These are phyloP conservation scores for Protophormia terraenovae DNA, from an alignment of 2,888 invertebrate species.

Conservation along the genomic window DNA sequence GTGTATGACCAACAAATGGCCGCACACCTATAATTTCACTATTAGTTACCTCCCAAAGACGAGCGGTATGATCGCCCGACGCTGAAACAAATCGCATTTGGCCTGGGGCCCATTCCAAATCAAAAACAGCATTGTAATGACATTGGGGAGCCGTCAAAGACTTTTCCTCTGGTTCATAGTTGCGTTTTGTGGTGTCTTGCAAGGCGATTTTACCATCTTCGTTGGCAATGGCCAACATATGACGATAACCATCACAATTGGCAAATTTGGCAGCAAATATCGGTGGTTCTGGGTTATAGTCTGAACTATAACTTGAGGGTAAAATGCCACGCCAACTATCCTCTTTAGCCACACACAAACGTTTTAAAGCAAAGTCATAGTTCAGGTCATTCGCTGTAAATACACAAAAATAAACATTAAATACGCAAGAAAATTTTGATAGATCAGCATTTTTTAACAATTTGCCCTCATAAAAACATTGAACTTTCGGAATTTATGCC, in stretches of 20 bases:
- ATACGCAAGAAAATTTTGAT: slow-evolving; percentile 45
- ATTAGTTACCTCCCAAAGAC: slow-evolving; percentile 88
- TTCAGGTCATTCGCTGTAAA: slow-evolving; percentile 83
- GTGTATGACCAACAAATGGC: slow-evolving; percentile 88
- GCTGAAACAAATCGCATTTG: slow-evolving; percentile 91
- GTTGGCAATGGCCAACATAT: slow-evolving; percentile 91
- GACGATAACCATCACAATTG: slow-evolving; percentile 85
- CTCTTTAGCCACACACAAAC: slow-evolving; percentile 84
- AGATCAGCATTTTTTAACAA: slow-evolving; percentile 70
- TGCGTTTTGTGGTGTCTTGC: slow-evolving; percentile 82
- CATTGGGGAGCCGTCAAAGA: slow-evolving; percentile 83
- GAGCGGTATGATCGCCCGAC: slow-evolving; percentile 91
- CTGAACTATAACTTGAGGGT: slow-evolving; percentile 81
- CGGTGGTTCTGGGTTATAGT: slow-evolving; percentile 86
- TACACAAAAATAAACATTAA: slow-evolving; percentile 54
- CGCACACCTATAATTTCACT: slow-evolving; percentile 82
- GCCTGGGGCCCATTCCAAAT: slow-evolving; percentile 91
- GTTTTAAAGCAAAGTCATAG: slow-evolving; percentile 85
- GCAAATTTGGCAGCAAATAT: slow-evolving; percentile 92
- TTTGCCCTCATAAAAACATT: no score
- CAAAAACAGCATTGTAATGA: slow-evolving; percentile 94
- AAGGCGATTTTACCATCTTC: slow-evolving; percentile 88
- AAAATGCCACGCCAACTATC: slow-evolving; percentile 87
- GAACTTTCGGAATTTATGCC: not conserved
- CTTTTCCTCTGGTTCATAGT: slow-evolving; percentile 79